Evolutionary conservation across 2,888 invertebrate species (phyloP), one percentile per base, ranked within the genome.

Genomic region (Laspeyria flexula): DNA sequence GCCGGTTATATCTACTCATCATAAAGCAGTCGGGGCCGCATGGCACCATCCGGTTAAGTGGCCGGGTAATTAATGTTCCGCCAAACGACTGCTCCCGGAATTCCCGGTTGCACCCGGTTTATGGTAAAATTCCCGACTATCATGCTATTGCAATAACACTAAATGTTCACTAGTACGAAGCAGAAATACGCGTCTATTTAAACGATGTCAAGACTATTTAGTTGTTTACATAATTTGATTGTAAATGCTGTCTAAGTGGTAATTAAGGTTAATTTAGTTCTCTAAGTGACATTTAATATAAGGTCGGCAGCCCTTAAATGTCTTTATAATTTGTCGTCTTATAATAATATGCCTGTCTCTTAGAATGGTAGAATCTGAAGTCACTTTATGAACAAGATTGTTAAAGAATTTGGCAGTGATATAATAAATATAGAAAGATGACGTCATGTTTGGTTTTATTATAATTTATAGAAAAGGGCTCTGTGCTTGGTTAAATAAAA

Each of bases 11-110:
- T 48, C 55, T 59, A 60, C 55, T 67, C 59, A 60, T 61, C 53
- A 69, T 71, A 69, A 70, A 69, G 64, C 59, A 70, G 65, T 57
- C 54, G 42, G 44, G 33, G 59, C 59, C 55, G 65, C 64, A 70
- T 67, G 69, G 67, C 54, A 67, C 77, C 69, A 70, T 62, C 75
- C 78, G 74, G 79, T 74, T 73, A 78, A 80, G 78, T 80, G 78
- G 73, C 73, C 68, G 75, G 80, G 75, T 86, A 86, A 87, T 86
- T 84, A 85, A 86, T 85, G 79, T 80, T 76, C 74, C 73, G 70
- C 75, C 75, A 74, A 85, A 83, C 77, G 77, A 81, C 73, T 78
- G 73, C 66, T 56, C 73, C 71, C 71, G 66, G 77, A 74, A 77
- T 74, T 70, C 71, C 79, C 76, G 75, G 71, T 70, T 74, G 73